These are phyloP conservation scores for Dromas ardeola DNA, from an alignment of 2,113 vertebrate genomes.

Conservation along the genomic window DNA sequence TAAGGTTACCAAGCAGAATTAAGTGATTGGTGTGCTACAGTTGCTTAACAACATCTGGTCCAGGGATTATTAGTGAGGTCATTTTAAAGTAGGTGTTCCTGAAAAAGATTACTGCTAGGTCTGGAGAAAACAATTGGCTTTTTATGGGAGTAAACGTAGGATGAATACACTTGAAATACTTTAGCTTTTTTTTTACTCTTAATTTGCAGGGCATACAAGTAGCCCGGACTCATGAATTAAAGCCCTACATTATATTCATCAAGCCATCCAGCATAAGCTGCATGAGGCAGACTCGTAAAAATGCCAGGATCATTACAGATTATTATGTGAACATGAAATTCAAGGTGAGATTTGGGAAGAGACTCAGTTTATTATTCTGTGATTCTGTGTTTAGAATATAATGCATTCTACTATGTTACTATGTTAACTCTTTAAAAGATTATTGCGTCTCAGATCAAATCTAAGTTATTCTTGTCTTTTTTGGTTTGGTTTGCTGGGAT, in stretches of 20 bases:
- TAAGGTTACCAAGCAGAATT: neutral
- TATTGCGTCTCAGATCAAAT: neutral
- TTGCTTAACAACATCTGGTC: neutral
- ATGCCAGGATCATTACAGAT: slow-evolving; percentile 86
- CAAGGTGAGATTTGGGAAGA: slow-evolving; percentile 76
- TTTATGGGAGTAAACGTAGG: neutral
- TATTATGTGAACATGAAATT: slow-evolving; percentile 90
- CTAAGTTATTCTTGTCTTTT: neutral
- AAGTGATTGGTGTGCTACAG: neutral
- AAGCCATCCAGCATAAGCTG: slow-evolving; percentile 84
- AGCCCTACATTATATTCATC: slow-evolving; percentile 90
- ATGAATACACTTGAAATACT: neutral
- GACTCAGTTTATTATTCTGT: neutral
- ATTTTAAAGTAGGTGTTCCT: neutral
- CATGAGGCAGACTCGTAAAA: slow-evolving; percentile 85
- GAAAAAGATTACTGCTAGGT: neutral
- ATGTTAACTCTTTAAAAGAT: neutral
- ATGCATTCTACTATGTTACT: neutral
- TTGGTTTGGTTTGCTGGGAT: neutral
- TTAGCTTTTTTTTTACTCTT: neutral
- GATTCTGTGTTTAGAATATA: neutral
- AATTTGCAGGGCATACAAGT: slow-evolving; percentile 82
- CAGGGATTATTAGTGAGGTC: neutral
- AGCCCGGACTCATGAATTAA: slow-evolving; percentile 87
- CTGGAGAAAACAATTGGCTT: neutral